A percentile compares a stretch with the other conserved stretches of the same genome.
These are phyloP conservation scores for Chiroxiphia lanceolata DNA, from an alignment of 2,797 vertebrate species.

Conservation along the genomic window DNA sequence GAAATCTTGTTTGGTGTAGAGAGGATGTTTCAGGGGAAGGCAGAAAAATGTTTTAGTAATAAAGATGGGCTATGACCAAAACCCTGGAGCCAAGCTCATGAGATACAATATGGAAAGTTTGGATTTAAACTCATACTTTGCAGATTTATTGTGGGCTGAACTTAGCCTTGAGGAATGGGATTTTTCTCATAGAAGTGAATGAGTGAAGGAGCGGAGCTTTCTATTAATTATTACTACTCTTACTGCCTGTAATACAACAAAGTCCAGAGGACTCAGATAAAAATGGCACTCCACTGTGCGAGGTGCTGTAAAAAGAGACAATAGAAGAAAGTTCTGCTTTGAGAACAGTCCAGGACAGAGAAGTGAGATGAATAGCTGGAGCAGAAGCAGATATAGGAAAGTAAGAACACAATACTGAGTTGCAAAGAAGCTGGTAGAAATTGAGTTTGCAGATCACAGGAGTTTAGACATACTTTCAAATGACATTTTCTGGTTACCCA, in stretches of 20 bases:
- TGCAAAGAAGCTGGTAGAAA: not conserved
- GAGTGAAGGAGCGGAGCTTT: not conserved
- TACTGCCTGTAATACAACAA: not conserved
- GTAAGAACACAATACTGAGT: not conserved
- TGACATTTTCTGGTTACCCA: not conserved
- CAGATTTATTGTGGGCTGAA: conserved; percentile 20
- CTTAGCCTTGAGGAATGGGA: not conserved
- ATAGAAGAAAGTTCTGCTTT: not conserved
- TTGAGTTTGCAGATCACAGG: not conserved
- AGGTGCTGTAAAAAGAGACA: not conserved
- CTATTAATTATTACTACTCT: not conserved
- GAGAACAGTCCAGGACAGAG: not conserved
- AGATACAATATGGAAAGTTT: conserved; percentile 21
- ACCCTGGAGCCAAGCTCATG: conserved; percentile 17
- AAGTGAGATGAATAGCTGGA: not conserved
- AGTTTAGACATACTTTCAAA: not conserved
- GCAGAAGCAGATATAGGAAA: not conserved
- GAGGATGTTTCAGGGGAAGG: conserved; percentile 40
- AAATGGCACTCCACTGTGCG: not conserved
- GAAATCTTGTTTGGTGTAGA: conserved; percentile 49
- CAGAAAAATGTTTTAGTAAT: conserved; percentile 44
- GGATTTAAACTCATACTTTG: conserved; percentile 6
- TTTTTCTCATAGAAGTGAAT: conserved; percentile 11
- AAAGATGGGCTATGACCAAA: conserved; percentile 11
- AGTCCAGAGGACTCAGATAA: not conserved